Base-by-base conservation (phyloP, 2,888 invertebrate genomes). In the Prosopocoilus inquinatus region DNA sequence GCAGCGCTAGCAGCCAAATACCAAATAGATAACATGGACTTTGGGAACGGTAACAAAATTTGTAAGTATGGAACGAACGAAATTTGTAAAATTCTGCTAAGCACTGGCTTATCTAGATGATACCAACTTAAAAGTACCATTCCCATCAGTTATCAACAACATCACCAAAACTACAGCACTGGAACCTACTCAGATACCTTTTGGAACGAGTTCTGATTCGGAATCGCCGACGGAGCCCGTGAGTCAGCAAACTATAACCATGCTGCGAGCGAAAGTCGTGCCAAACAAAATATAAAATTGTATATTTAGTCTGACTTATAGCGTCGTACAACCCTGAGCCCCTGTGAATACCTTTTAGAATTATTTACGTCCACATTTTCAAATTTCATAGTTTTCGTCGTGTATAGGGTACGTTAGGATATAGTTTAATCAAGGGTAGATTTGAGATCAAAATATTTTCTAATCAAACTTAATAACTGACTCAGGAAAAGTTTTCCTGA, bases 161-260 rank as follows among this genome's bases (percentile, higher is more conserved):
- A 50, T 58, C 8, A 50, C 48, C 7, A 53, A 52, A 35, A 64
- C 60, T 52, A 57, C 58, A 7, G 49, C 53, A 2, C 15, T 50
- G 38, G 54, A 54, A 33, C 20, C 20, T 28, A 67, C 67, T 55
- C 68, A 67, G 44, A 58, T 69, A 33, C 73, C 73, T 4, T 73
- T 75, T 58, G 75, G 73, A 57, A 76, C 74, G 20, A 79, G 79
- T 63, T 80, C 80, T n/a, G 80, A 80, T 63, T 80, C 80, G 2
- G 80, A 80, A 65, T 80, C 80, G 4, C 81, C 81, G 2, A 80
- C 81, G 9, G 81, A 81, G 63, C 81, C 81, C 1, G 76, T 78
- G 11, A 77, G 75, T 56, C 78, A 78, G 63, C 77, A 78, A 63
- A 77, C 78, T 9, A 75, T 79, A 47, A 72, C 74, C 39, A 70